Evolutionary conservation across 2,888 invertebrate genomes (phyloP), one percentile per base, ranked within the genome.

Genomic region (Himalopsyche japonica): DNA sequence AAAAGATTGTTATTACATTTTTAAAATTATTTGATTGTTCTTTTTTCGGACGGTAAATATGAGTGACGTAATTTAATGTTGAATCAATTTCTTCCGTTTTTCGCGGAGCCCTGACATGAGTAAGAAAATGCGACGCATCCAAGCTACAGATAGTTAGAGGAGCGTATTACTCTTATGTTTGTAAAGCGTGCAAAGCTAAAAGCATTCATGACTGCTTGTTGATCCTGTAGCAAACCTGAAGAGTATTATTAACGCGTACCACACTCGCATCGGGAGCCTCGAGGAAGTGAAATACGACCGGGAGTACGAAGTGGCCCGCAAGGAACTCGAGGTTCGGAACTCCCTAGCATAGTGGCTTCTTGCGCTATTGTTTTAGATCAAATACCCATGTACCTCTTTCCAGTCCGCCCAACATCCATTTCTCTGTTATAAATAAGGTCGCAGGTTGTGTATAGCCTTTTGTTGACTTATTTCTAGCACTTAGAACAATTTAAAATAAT

Each of bases 211-310:
- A 91, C 91, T 88, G 88, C 88, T 89, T 84, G 30, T 70, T 92
- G 91, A 91, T 92, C 89, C 92, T 92, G 88, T 93, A 94, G 94
- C 94, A 89, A 93, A 91, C 92, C 93, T 94, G 90, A 94, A 94
- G 93, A 94, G 94, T 92, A 92, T 94, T 93, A 92, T 95, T 91
- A 94, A 93, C 93, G 94, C 94, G 90, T 97, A 97, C 93, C 95
- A 98, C 93, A 94, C 95, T 90, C 95, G 96, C 93, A 95, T 97
- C 92, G 92, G 91, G 91, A 93, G 93, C 89, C 94, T 98, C 91
- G 97, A 98, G 93, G 95, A 95, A 91, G 95, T 96, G 93, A 99
- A 99, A 94, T 99, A 97, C 94, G 99, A 99, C 94, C 95, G 98
- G 94, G 99, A 99, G 94, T 95, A 96, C 93, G 97, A 97, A 93